Base-by-base conservation (phyloP, 2,888 invertebrate genomes). In the Nezara viridula region DNA sequence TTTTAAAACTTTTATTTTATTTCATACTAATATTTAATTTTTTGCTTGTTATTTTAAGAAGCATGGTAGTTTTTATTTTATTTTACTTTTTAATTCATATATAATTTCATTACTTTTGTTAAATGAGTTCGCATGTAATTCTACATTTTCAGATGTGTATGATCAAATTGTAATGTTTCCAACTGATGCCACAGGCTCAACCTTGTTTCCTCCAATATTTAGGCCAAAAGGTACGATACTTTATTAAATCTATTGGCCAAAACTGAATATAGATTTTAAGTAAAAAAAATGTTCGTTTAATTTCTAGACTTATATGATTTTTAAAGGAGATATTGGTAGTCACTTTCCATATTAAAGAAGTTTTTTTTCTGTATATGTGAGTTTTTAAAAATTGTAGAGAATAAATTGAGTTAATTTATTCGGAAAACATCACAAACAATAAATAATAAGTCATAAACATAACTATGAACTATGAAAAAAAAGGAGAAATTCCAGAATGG, bases 151-250 rank as follows among this genome's bases (percentile, higher is more conserved):
- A 96, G 96, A 96, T 94, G 94, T 95, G 93, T 94, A 95, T 94
- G 95, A 95, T 94, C 95, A 95, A 94, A 94, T 95, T 93, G 94
- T 95, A 93, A 94, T 95, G 93, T 95, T 96, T 93, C 96, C 96
- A 92, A 96, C 96, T 92, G 96, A 96, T 94, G 95, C 95, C 92
- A 94, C 95, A 92, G 96, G 96, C 93, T 94, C 94, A 91, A 95
- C 95, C 92, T 95, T 95, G 93, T 94, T 95, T 93, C 96, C 96
- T 92, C 94, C 95, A 92, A 94, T 96, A 92, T 94, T 95, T 92
- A 94, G 95, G 93, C 94, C 95, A 91, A 95, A 95, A 95, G 96
- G 96, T 96, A 95, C 77, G 81, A 88, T 37, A 52, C 24, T 88
- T 88, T 88, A 81, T 88, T 52, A 52, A 81, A 88, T 85, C 88